Conservation (phyloP, 92 coral and sea anemone genomes). For the Bergia puertoricense region DNA sequence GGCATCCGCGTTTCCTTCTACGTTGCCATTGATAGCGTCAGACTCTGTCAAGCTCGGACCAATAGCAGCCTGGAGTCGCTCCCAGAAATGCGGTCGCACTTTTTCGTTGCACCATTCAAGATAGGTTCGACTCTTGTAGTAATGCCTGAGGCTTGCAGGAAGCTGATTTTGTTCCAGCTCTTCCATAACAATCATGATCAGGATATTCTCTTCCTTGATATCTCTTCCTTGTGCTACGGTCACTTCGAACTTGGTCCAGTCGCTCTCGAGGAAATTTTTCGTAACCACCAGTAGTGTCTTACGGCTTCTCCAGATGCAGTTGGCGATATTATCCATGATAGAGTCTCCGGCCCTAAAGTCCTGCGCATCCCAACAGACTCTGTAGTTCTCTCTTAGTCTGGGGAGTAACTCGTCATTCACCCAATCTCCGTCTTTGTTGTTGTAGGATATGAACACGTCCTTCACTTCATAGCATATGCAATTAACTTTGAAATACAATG, state of each 20-base stretch:
- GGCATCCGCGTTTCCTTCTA: not conserved
- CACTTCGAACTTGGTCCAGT: constrained; percentile 65
- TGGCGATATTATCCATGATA: constrained; percentile 56
- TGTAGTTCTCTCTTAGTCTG: constrained; percentile 39
- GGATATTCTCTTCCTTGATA: constrained; percentile 49
- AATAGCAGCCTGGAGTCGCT: constrained; percentile 50
- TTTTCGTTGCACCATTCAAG: constrained; percentile 63
- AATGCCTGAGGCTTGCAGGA: constrained; percentile 56
- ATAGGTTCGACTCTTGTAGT: constrained; percentile 56
- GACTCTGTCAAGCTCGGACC: constrained; percentile 47
- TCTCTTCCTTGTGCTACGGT: constrained; percentile 65
- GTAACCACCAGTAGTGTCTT: constrained; percentile 60
- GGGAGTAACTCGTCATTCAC: constrained; percentile 46
- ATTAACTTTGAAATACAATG: constrained; percentile 1
- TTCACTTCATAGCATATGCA: constrained; percentile 39
- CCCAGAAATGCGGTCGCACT: constrained; percentile 67
- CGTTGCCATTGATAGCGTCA: not conserved
- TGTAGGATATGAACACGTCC: constrained; percentile 67
- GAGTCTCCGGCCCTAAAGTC: constrained; percentile 54
- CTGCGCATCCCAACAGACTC: constrained; percentile 59
- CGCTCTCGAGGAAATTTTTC: constrained; percentile 54
- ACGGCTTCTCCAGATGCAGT: constrained; percentile 62
- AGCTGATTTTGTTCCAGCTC: constrained; percentile 46
- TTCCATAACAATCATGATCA: constrained; percentile 58
- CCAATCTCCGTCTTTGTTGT: constrained; percentile 56